Conservation (phyloP, 1,140 invertebrate genomes). For the Whitmania pigra region DNA sequence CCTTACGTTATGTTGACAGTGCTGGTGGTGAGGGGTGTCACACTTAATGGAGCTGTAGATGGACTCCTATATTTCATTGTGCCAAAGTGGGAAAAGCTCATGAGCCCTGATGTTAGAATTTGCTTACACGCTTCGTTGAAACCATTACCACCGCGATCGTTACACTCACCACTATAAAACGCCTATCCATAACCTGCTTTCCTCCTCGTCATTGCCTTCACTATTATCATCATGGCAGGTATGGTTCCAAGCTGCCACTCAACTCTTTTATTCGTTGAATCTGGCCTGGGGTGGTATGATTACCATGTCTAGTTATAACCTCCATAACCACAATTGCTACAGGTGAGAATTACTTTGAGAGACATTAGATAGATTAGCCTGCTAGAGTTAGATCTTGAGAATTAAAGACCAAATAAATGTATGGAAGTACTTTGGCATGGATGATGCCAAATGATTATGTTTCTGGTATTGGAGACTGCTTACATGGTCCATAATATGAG, state of each 20-base stretch:
- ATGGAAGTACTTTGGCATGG: too few species aligned
- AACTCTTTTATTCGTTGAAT: slow-evolving; percentile 21
- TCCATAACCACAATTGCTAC: slow-evolving; percentile 19
- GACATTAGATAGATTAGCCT: too few species aligned
- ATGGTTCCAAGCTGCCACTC: slow-evolving; percentile 22
- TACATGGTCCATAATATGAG: too few species aligned
- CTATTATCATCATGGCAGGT: slow-evolving; percentile 13
- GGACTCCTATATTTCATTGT: slow-evolving; percentile 24
- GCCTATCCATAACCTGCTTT: slow-evolving; percentile 9
- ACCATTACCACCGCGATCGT: background rate
- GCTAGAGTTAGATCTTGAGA: too few species aligned
- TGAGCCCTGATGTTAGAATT: slow-evolving; percentile 22
- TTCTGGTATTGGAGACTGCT: too few species aligned
- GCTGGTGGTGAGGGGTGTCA: slow-evolving; percentile 24
- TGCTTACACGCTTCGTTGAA: slow-evolving; percentile 2
- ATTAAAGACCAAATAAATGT: too few species aligned
- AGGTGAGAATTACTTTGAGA: slow-evolving; percentile 2
- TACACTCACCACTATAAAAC: background rate
- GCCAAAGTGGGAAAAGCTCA: slow-evolving; percentile 20
- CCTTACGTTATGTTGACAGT: slow-evolving; percentile 26
- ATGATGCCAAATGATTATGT: too few species aligned
- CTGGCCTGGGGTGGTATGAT: slow-evolving; percentile 18
- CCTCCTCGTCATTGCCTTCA: background rate
- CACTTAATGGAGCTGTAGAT: slow-evolving; percentile 21
- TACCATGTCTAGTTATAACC: slow-evolving; percentile 20